Conservation (phyloP, 2,113 vertebrate genomes). For the Thamnophis sirtalis region DNA sequence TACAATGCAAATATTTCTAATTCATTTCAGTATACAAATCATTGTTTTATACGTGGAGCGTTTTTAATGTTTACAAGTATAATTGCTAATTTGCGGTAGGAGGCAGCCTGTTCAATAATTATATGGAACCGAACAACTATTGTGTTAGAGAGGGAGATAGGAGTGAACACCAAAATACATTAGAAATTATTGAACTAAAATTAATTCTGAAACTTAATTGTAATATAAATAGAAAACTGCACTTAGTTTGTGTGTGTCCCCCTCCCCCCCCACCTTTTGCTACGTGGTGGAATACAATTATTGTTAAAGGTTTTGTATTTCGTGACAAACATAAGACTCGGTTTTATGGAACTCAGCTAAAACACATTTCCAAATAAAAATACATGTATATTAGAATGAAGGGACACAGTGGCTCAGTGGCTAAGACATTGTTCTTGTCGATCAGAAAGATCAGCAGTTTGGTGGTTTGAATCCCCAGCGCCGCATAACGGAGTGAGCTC, state of each 20-base stretch:
- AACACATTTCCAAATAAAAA: neutral
- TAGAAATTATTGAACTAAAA: slow-evolving; percentile 62
- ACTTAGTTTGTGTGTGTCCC: slow-evolving; percentile 31
- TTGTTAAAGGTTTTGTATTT: neutral
- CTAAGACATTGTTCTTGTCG: too few species aligned
- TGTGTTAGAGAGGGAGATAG: slow-evolving; percentile 69
- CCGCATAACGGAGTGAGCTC: too few species aligned
- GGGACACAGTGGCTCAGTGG: too few species aligned
- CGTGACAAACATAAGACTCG: neutral
- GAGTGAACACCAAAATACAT: slow-evolving; percentile 70
- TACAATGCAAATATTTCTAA: slow-evolving; percentile 73
- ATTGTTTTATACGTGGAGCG: slow-evolving; percentile 72
- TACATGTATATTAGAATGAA: neutral
- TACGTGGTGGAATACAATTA: neutral
- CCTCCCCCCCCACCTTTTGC: too few species aligned
- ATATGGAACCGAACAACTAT: slow-evolving; percentile 73
- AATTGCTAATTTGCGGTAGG: slow-evolving; percentile 77
- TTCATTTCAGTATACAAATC: slow-evolving; percentile 71
- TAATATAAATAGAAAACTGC: slow-evolving; percentile 33
- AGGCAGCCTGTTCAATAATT: slow-evolving; percentile 74
- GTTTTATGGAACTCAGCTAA: neutral
- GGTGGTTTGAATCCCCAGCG: too few species aligned
- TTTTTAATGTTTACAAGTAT: slow-evolving; percentile 75
- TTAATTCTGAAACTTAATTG: slow-evolving; percentile 56
- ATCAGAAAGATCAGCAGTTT: too few species aligned